These are phyloP conservation scores for Chesias legatella DNA, from an alignment of 2,888 invertebrate genomes.

Conservation along the genomic window DNA sequence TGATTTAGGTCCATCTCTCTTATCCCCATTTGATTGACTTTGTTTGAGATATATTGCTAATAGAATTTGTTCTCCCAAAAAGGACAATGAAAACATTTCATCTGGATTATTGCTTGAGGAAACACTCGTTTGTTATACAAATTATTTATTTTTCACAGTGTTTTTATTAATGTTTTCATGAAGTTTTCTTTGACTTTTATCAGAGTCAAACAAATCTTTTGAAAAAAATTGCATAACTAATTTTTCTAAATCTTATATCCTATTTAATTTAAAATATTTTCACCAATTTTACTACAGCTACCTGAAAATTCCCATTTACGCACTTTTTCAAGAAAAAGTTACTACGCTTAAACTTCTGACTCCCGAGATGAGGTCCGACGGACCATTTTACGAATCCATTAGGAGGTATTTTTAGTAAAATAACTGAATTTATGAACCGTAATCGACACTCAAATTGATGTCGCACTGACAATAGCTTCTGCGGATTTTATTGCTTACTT, in stretches of 20 bases:
- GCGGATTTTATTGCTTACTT: conserved; percentile 15
- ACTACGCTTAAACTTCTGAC: conserved; percentile 29
- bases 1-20: conserved; percentile 24
- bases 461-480: conserved; percentile 26
- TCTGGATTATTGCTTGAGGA: conserved; percentile 10
- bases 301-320: conserved; percentile 20
- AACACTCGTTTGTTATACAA: conserved; percentile 7
- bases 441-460: conserved; percentile 29
- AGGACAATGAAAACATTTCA: conserved; percentile 12
- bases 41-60: conserved; percentile 25
- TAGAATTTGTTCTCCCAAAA: conserved; percentile 22
- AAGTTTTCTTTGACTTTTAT: no score
- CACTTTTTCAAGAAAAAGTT: conserved; percentile 27
- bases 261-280: not conserved
- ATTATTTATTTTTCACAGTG: conserved; percentile 7
- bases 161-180: not conserved
- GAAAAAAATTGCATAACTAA: no score
- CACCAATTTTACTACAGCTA: conserved; percentile 14
- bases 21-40: conserved; percentile 24
- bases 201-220: no score
- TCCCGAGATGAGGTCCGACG: conserved; percentile 31
- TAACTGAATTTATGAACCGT: conserved; percentile 34
- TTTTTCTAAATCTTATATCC: no score
- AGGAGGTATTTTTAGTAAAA: conserved; percentile 27
- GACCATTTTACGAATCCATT: conserved; percentile 31